These are phyloP conservation scores for Brachyhypopomus occidentalis DNA, from an alignment of 2,113 vertebrate species.

Conservation along the genomic window DNA sequence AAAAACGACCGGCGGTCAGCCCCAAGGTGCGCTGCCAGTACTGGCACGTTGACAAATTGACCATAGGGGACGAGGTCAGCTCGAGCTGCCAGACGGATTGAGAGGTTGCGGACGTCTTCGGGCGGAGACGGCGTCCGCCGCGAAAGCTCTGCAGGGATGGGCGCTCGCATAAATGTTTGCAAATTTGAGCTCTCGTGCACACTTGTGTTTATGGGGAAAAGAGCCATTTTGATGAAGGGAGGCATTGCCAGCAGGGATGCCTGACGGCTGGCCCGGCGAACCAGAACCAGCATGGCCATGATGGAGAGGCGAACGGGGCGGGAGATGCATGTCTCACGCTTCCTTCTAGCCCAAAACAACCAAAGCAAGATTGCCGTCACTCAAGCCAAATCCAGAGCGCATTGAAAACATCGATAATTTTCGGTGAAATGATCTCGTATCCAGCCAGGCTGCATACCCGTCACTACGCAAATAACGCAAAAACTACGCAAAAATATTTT, in stretches of 20 bases:
- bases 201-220: conserved; percentile 6
- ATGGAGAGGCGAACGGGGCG: not conserved
- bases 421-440: not conserved
- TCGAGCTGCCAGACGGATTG: conserved; percentile 69
- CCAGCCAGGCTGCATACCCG: not conserved
- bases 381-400: not conserved
- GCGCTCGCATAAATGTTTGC: conserved; percentile 19
- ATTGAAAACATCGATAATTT: not conserved
- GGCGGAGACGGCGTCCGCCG: conserved; percentile 2
- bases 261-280: not conserved
- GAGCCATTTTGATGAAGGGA: conserved; percentile 17
- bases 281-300: not conserved
- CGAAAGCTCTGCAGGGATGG: not conserved
- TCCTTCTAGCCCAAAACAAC: not conserved
- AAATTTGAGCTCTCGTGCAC: conserved; percentile 1
- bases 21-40: conserved; percentile 74
- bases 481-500: conserved; percentile 3
- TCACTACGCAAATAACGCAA: not conserved
- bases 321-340: not conserved
- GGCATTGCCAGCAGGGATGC: not conserved
- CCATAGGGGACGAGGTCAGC: conserved; percentile 68
- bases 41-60: conserved; percentile 75
- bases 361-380: not conserved
- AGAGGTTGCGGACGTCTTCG: conserved; percentile 66
- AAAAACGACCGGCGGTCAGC: conserved; percentile 75